Evolutionary conservation across 2,888 invertebrate species (phyloP).

Genomic region (Cremastinae sp.): DNA sequence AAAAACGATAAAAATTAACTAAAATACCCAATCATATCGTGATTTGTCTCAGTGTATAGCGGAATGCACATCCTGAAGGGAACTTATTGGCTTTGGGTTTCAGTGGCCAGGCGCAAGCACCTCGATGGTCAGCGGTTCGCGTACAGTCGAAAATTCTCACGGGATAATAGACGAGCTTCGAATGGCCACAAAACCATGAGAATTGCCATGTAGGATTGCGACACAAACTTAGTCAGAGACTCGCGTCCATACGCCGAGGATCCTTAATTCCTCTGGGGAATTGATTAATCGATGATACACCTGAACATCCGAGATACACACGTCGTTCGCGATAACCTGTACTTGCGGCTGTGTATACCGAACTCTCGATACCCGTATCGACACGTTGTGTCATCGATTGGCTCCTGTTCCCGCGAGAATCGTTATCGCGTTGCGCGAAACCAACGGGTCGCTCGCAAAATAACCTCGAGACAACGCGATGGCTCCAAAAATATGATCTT

Average conservation of each 20-base stretch:
- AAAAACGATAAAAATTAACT: too few species aligned
- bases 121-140: constrained; percentile 15
- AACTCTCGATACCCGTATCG: not conserved
- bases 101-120: not conserved
- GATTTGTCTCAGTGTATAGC: too few species aligned
- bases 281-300: constrained; percentile 28
- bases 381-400: constrained; percentile 20
- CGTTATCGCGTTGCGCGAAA: constrained; percentile 3
- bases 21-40: too few species aligned
- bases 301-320: not conserved
- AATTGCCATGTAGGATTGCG: constrained; percentile 8
- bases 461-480: not conserved
- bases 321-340: not conserved
- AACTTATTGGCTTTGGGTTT: too few species aligned
- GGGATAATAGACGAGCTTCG: constrained; percentile 21
- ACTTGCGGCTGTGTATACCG: not conserved
- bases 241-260: not conserved
- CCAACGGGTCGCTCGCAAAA: constrained; percentile 26
- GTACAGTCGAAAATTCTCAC: constrained; percentile 32
- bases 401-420: constrained; percentile 40
- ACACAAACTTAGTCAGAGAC: constrained; percentile 4
- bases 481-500: constrained; percentile 24
- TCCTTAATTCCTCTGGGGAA: constrained; percentile 28
- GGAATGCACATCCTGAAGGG: too few species aligned
- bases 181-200: constrained; percentile 15